Percentiles rank a stretch among this genome's conserved stretches.
These are phyloP conservation scores for Anoplophora glabripennis DNA, from an alignment of 1,140 invertebrate species.

Conservation along the genomic window DNA sequence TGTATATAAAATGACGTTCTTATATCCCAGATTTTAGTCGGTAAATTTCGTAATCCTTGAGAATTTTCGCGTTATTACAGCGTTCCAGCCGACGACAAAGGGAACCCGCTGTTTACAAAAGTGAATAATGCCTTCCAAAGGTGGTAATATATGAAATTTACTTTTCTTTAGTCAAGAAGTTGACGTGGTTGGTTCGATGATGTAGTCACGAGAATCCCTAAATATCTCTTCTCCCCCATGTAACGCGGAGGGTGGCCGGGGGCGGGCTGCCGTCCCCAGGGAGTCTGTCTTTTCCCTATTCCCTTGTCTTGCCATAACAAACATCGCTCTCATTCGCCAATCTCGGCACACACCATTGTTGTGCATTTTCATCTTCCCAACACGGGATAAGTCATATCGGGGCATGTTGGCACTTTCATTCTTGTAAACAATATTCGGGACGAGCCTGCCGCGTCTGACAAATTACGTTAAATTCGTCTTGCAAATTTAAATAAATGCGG, in stretches of 20 bases:
- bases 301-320: constrained; percentile 39
- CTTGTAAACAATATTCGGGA: constrained; percentile 32
- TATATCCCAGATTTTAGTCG: no score
- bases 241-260: constrained; percentile 42
- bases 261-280: constrained; percentile 51
- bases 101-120: no score
- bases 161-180: constrained; percentile 17
- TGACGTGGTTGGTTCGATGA: constrained; percentile 35
- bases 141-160: not conserved
- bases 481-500: no score
- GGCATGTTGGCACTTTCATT: constrained; percentile 32
- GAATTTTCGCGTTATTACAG: no score
- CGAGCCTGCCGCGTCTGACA: constrained; percentile 22
- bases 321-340: constrained; percentile 41
- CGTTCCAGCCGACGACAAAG: no score
- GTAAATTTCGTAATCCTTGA: no score
- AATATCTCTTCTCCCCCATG: constrained; percentile 35
- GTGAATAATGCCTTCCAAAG: no score
- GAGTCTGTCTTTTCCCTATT: constrained; percentile 54
- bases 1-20: no score
- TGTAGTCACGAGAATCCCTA: constrained; percentile 41
- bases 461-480: constrained; percentile 19
- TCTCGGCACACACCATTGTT: constrained; percentile 33
- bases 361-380: constrained; percentile 36
- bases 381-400: constrained; percentile 28